Percentiles rank a stretch among this genome's conserved stretches.
These are phyloP conservation scores for Ladona fulva DNA, from an alignment of 1,140 invertebrate species.

Conservation along the genomic window DNA sequence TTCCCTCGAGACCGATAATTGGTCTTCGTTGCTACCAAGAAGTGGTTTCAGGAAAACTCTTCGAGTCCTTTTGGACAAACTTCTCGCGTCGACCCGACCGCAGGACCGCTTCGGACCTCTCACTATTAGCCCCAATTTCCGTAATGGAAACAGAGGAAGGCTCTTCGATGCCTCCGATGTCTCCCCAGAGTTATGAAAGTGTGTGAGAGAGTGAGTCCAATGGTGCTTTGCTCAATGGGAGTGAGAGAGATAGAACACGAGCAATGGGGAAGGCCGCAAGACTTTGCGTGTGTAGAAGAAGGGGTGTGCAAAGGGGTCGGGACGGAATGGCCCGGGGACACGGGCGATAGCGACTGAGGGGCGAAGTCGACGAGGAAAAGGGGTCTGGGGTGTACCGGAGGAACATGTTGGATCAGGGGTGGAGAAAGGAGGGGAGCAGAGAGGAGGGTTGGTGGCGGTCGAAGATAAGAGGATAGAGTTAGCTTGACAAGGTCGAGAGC, in stretches of 20 bases:
- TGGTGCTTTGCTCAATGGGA: neutral
- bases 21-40: too few relatives aligned
- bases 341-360: neutral
- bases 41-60: too few relatives aligned
- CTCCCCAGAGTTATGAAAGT: neutral
- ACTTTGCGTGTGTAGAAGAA: neutral
- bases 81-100: too few relatives aligned
- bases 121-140: too few relatives aligned
- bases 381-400: neutral
- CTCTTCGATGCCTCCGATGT: neutral
- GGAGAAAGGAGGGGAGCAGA: neutral
- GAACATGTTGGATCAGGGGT: neutral
- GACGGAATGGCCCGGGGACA: neutral
- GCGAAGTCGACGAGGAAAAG: neutral
- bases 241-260: neutral
- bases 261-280: neutral
- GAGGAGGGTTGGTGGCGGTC: neutral
- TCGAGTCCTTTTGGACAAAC: too few relatives aligned
- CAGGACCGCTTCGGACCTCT: too few relatives aligned
- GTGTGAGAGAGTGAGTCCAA: neutral
- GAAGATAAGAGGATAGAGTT: slow-evolving; percentile 9
- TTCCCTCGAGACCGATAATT: too few relatives aligned
- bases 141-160: too few relatives aligned
- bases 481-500: slow-evolving; percentile 4
- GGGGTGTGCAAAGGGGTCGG: neutral